Percentiles rank a stretch among this genome's conserved stretches.
Evolutionary conservation across 2,888 invertebrate genomes (phyloP).

Genomic region (Hemistola chrysoprasaria): DNA sequence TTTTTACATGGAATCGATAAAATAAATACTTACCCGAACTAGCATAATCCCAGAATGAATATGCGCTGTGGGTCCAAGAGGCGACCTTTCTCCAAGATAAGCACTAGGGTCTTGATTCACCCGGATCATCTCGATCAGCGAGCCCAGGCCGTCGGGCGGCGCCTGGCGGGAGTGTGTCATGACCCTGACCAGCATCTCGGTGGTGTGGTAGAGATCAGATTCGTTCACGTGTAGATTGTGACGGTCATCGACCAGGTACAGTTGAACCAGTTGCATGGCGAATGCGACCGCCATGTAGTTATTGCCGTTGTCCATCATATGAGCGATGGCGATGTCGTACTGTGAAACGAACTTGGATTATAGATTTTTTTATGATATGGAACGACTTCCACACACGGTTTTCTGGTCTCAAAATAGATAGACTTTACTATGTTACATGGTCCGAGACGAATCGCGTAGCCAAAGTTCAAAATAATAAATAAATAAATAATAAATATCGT

Average conservation of each 20-base stretch:
- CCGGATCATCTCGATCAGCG: conserved; percentile 91
- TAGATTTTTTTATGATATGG: no score
- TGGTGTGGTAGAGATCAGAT: conserved; percentile 92
- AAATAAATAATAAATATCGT: no score
- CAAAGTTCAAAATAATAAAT: no score
- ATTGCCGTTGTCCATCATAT: conserved; percentile 93
- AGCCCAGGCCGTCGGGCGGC: conserved; percentile 91
- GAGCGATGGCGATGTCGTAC: conserved; percentile 91
- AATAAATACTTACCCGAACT: conserved; percentile 84
- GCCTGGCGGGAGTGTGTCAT: conserved; percentile 88
- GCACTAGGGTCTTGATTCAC: conserved; percentile 87
- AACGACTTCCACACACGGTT: no score
- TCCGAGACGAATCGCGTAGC: no score
- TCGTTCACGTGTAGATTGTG: conserved; percentile 89
- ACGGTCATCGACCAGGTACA: conserved; percentile 92
- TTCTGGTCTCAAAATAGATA: no score
- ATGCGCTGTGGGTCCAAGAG: conserved; percentile 92
- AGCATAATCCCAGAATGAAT: conserved; percentile 96
- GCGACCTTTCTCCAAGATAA: conserved; percentile 89
- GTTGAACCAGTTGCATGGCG: conserved; percentile 94
- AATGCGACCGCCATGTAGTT: conserved; percentile 92
- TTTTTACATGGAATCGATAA: no score
- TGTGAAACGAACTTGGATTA: conserved; percentile 59
- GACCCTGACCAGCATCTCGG: conserved; percentile 91
- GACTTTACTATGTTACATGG: no score